A percentile compares a stretch with the other conserved stretches of the same genome.
phyloP scores from a whole-genome alignment of 1,140 invertebrate genomes.

The Trichonephila clavata region DNA sequence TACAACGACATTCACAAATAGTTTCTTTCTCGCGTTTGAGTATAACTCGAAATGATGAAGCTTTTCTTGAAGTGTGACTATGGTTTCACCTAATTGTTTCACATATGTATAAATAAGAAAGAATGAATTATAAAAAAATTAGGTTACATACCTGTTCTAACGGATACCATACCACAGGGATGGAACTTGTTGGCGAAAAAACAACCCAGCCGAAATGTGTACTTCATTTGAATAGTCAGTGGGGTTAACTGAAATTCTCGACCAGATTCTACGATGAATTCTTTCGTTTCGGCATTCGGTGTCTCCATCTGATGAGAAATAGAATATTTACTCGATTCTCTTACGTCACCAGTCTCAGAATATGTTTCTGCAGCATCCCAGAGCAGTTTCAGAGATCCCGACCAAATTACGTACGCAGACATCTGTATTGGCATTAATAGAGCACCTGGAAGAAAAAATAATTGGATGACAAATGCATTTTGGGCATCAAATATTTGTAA shows the following conservation, averaged over 20 bases:
- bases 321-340: not conserved
- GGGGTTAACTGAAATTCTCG: constrained; percentile 37
- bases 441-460: constrained; percentile 35
- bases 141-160: not conserved
- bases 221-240: constrained; percentile 7
- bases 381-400: not conserved
- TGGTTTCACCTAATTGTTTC: no score
- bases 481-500: no score
- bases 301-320: not conserved
- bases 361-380: constrained; percentile 27
- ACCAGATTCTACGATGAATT: not conserved
- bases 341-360: not conserved
- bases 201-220: constrained; percentile 39
- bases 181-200: not conserved
- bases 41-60: no score
- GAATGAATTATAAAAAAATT: not conserved
- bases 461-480: not conserved
- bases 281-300: not conserved
- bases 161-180: constrained; percentile 21
- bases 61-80: no score
- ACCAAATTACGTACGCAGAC: constrained; percentile 55
- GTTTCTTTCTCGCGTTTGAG: no score
- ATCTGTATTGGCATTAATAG: constrained; percentile 44
- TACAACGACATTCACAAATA: no score
- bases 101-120: no score